These are phyloP conservation scores for Mycalesis mineus DNA, from an alignment of 2,888 invertebrate species.

Conservation along the genomic window DNA sequence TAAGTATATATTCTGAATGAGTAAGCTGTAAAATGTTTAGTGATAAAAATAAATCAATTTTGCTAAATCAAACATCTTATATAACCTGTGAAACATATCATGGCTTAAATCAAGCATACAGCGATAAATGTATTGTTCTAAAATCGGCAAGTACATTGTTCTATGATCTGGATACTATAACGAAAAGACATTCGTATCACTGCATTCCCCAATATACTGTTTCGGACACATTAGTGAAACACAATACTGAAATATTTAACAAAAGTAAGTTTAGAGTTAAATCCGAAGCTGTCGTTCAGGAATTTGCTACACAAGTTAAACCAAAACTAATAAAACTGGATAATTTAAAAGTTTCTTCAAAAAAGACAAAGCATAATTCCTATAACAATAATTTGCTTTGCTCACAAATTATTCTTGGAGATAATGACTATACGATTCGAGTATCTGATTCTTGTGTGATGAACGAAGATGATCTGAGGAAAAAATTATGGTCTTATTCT, in stretches of 20 bases:
- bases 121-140: conserved; percentile 39
- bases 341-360: conserved; percentile 40
- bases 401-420: conserved; percentile 54
- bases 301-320: conserved; percentile 51
- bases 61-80: conserved; percentile 31
- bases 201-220: conserved; percentile 40
- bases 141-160: conserved; percentile 61
- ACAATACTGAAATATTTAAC: conserved; percentile 30
- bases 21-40: neutral
- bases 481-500: conserved; percentile 58
- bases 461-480: conserved; percentile 39
- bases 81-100: conserved; percentile 54
- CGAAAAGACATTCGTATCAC: conserved; percentile 57
- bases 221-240: conserved; percentile 40
- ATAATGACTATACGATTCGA: conserved; percentile 36
- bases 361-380: conserved; percentile 39
- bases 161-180: conserved; percentile 60
- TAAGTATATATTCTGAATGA: too few relatives aligned
- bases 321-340: conserved; percentile 41
- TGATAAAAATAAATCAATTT: neutral
- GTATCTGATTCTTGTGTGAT: conserved; percentile 30
- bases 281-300: conserved; percentile 50
- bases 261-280: conserved; percentile 39
- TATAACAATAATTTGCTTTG: conserved; percentile 40
- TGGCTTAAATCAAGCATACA: conserved; percentile 40